Conservation (phyloP, 2,113 vertebrate genomes). For the Poeciliopsis turrubarensis region DNA sequence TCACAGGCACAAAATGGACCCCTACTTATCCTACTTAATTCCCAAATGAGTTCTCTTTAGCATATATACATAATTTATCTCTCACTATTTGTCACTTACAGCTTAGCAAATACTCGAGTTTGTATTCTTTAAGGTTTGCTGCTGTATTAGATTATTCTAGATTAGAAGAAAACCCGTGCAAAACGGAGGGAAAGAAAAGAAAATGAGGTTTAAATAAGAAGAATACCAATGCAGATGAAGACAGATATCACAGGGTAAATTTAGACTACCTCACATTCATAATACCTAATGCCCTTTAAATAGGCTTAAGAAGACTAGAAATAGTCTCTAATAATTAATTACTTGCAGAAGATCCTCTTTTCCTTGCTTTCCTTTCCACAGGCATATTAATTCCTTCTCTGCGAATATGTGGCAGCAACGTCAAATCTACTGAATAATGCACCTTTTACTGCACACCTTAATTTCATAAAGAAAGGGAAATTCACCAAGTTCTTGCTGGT, state of each 20-base stretch:
- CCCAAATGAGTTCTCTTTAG: constrained; percentile 68
- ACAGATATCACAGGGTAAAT: constrained; percentile 80
- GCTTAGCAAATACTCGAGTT: constrained; percentile 56
- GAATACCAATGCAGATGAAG: constrained; percentile 76
- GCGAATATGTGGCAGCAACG: constrained; percentile 67
- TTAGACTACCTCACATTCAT: constrained; percentile 84
- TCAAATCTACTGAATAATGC: constrained; percentile 82
- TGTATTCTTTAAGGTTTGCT: constrained; percentile 35
- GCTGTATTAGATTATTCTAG: constrained; percentile 13
- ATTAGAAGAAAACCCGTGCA: constrained; percentile 12
- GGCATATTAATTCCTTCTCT: constrained; percentile 67
- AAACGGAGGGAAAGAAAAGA: constrained; percentile 20
- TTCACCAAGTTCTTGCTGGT: constrained; percentile 34
- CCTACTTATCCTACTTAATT: constrained; percentile 66
- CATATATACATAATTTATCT: constrained; percentile 70
- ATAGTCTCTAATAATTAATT: constrained; percentile 78
- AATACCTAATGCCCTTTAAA: constrained; percentile 82
- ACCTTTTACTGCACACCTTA: constrained; percentile 73
- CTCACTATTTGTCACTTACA: constrained; percentile 39
- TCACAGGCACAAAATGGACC: constrained; percentile 69
- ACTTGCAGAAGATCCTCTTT: constrained; percentile 69
- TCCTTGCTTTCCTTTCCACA: constrained; percentile 73
- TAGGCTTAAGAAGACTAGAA: constrained; percentile 80
- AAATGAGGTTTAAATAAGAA: constrained; percentile 67
- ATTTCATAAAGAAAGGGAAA: constrained; percentile 54